phyloP scores from a whole-genome alignment of 2,888 invertebrate species.

The Tinea trinotella region DNA sequence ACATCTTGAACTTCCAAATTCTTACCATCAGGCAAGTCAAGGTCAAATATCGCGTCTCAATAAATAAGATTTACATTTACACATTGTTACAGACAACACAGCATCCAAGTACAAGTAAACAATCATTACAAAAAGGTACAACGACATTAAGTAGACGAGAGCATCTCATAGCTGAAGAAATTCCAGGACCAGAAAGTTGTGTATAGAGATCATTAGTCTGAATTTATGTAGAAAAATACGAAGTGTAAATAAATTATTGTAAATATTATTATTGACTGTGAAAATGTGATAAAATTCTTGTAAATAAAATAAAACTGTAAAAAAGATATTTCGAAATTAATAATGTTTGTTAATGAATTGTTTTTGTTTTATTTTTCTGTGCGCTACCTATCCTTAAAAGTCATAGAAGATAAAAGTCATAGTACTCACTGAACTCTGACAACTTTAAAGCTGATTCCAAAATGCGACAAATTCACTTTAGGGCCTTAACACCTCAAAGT shows the following conservation, averaged over 20 bases:
- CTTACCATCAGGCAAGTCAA: no score
- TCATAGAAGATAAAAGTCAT: no score
- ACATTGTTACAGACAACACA: conserved; percentile 1
- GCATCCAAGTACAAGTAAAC: conserved; percentile 32
- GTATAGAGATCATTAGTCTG: conserved; percentile 38
- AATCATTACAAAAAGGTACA: conserved; percentile 35
- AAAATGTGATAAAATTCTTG: conserved; percentile 53
- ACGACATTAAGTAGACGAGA: conserved; percentile 58
- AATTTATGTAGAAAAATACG: neutral
- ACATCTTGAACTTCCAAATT: no score
- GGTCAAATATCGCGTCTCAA: no score
- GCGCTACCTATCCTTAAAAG: neutral
- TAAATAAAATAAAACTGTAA: conserved; percentile 33
- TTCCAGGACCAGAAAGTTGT: conserved; percentile 67
- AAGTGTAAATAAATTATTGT: conserved; percentile 25
- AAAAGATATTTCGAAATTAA: conserved; percentile 15
- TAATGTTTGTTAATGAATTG: conserved; percentile 3
- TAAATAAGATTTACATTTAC: neutral
- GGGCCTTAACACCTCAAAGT: no score
- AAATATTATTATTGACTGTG: conserved; percentile 41
- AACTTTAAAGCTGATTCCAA: no score
- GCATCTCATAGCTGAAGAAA: conserved; percentile 64
- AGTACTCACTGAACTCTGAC: no score
- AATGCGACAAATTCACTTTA: no score
- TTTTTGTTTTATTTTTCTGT: neutral